Base-by-base conservation (phyloP, 2,888 invertebrate species). In the Linnaemya tessellans region DNA sequence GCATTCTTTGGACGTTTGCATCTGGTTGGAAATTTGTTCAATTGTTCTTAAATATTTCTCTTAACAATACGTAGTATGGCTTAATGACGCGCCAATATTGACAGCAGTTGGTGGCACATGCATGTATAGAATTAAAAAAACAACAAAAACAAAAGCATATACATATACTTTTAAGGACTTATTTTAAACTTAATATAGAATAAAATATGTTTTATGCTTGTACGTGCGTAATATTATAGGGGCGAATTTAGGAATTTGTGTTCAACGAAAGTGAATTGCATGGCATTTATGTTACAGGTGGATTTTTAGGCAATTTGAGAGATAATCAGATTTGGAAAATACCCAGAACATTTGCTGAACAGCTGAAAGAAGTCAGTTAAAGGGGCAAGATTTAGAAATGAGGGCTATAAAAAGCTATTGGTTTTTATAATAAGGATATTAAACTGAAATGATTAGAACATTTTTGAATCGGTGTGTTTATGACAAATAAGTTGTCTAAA, bases 11-110 rank as follows among this genome's bases (percentile, higher is more conserved):
- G 74, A 79, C 79, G 64, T 74, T 82, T 82, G 79, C 85, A 85
- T 85, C 85, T 85, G 85, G 85, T 65, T 80, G 46, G 8, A 75
- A 73, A 84, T 74, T 64, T 79, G 54, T 71, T 58, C 85, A 80
- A 75, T 82, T 85, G 79, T 79, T 85, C 65, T 74, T 18, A 79
- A 74, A 65, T 65, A 60, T 73, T 74, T 78, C 22, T 62, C 41
- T 46, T 56, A 71, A 71, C 43, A 30, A 38, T 60, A 54, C 38
- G 18, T n/a, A 54, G 43, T 71, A 58, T 38, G 84, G 80, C 77
- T 54, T 73, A 80, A 84, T 80, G 71, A 74, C 85, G 81, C 84
- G 81, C 81, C 78, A 85, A 74, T 74, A 81, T 85, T 74, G 74
- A 54, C 75, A 82, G 82, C 85, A 85, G 82, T 81, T 81, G 38